Percentiles rank a stretch among this genome's conserved stretches.
Conservation (phyloP, 2,113 vertebrate genomes). For the Sturnira hondurensis region DNA sequence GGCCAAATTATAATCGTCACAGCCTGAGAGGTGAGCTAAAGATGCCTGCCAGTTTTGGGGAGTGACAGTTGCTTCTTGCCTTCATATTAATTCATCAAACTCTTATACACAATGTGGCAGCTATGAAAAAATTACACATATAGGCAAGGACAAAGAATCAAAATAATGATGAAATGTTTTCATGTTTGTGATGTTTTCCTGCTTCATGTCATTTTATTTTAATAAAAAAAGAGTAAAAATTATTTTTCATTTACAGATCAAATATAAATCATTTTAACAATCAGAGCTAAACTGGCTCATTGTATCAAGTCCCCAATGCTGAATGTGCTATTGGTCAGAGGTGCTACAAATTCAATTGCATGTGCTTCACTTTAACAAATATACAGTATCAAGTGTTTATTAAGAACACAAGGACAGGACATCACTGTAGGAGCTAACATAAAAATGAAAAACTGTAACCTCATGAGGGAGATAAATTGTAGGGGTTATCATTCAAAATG, state of each 20-base stretch:
- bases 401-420: background rate
- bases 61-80: background rate
- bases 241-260: slow-evolving; percentile 18
- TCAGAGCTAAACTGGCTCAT: background rate
- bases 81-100: slow-evolving; percentile 3
- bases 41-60: background rate
- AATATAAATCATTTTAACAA: slow-evolving; percentile 31
- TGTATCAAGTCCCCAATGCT: background rate
- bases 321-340: background rate
- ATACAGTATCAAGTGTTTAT: background rate
- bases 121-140: background rate
- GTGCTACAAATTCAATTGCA: background rate
- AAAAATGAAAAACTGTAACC: background rate
- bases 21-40: background rate
- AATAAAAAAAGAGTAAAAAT: background rate
- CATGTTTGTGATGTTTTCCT: background rate
- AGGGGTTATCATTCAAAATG: background rate
- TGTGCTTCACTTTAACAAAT: slow-evolving; percentile 24
- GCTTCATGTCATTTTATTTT: slow-evolving; percentile 10
- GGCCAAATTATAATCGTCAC: slow-evolving; percentile 12
- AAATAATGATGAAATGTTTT: background rate
- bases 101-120: background rate
- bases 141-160: background rate
- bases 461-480: background rate
- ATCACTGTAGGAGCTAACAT: background rate